Conservation (phyloP, 2,113 vertebrate species). For the Camelus dromedarius region DNA sequence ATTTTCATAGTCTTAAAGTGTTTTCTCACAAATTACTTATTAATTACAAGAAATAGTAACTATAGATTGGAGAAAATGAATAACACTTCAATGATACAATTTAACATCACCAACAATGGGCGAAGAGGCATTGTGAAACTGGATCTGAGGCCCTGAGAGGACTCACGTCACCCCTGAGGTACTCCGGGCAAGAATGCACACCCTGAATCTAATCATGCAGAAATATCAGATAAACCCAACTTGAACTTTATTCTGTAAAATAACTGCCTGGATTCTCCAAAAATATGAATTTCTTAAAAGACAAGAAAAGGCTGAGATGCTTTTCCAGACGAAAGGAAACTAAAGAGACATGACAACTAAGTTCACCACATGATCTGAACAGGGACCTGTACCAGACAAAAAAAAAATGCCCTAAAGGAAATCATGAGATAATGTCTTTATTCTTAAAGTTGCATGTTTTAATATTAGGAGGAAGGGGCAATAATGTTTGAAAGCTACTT, state of each 20-base stretch:
- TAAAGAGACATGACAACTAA: background rate
- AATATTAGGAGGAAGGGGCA: background rate
- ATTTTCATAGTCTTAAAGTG: background rate
- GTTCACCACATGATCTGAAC: background rate
- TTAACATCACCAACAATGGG: background rate
- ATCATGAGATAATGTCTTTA: background rate
- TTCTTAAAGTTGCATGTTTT: constrained; percentile 11
- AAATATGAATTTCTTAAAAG: background rate
- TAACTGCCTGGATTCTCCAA: background rate
- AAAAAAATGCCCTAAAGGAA: background rate
- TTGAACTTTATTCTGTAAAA: constrained; percentile 27
- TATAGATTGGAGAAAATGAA: background rate
- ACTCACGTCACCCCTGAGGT: background rate
- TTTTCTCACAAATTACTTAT: background rate
- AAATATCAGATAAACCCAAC: background rate
- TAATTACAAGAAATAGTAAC: constrained; percentile 41
- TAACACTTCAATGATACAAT: background rate
- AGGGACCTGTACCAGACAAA: background rate
- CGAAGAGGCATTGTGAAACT: background rate
- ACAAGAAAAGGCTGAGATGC: background rate
- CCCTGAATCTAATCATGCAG: background rate
- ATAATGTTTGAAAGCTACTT: constrained; percentile 37
- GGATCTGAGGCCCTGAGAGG: background rate
- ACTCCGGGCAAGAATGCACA: background rate
- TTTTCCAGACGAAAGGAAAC: constrained; percentile 2